Percentiles rank a stretch among this genome's conserved stretches.
Conservation (phyloP, 2,797 vertebrate genomes). For the Spinibarbus caldwelli region DNA sequence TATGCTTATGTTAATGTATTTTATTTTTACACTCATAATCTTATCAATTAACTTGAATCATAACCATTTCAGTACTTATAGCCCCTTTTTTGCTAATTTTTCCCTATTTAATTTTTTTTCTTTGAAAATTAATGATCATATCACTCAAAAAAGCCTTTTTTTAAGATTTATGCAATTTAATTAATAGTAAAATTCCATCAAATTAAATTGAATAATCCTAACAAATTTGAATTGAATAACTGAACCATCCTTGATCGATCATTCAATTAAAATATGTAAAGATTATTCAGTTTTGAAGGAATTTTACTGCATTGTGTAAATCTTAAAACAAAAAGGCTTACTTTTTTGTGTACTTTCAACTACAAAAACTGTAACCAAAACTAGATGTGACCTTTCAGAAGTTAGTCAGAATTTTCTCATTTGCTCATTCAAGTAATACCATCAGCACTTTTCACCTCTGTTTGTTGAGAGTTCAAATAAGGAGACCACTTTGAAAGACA, state of each 20-base stretch:
- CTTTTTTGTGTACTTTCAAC: not conserved
- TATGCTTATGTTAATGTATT: not conserved
- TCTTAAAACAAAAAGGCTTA: not conserved
- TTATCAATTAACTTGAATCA: not conserved
- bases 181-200: not conserved
- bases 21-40: not conserved
- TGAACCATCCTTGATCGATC: not conserved
- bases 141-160: not conserved
- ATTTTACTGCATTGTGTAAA: not conserved
- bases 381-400: not conserved
- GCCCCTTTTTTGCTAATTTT: not conserved
- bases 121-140: not conserved
- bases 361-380: not conserved
- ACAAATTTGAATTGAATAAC: not conserved
- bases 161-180: not conserved
- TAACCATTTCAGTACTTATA: not conserved
- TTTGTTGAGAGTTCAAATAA: constrained; percentile 33
- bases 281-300: not conserved
- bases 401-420: not conserved
- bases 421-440: constrained; percentile 16
- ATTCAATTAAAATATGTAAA: not conserved
- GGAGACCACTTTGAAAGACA: constrained; percentile 39
- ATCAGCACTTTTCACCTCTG: constrained; percentile 52
- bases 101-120: not conserved
- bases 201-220: not conserved